Percentiles rank a stretch among this genome's conserved stretches.
These are phyloP conservation scores for Neotoma lepida DNA, from an alignment of 2,113 vertebrate genomes.

Conservation along the genomic window DNA sequence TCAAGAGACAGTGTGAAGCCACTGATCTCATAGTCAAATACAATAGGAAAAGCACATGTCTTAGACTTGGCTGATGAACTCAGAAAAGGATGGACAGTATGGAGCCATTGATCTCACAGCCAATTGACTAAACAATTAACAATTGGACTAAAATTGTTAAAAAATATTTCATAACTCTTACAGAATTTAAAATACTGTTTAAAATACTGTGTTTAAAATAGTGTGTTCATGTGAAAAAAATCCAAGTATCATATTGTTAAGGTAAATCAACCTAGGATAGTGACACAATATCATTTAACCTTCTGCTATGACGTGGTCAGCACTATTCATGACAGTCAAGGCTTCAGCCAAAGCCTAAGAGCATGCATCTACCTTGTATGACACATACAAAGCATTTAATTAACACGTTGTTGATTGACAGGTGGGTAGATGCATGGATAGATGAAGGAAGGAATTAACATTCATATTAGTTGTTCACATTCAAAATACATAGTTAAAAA, in stretches of 20 bases:
- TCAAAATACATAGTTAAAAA: neutral
- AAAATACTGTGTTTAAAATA: constrained; percentile 49
- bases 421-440: neutral
- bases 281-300: neutral
- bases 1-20: neutral
- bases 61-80: neutral
- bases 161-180: neutral
- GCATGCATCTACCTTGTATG: neutral
- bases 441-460: neutral
- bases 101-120: too few species aligned
- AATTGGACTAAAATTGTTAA: neutral
- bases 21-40: too few species aligned
- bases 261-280: neutral
- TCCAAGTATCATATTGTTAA: neutral
- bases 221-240: neutral
- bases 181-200: neutral
- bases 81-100: neutral
- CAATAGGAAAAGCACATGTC: neutral
- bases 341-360: neutral
- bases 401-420: neutral
- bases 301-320: too few species aligned
- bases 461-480: constrained; percentile 11
- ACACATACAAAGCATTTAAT: neutral
- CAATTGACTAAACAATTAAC: too few species aligned
- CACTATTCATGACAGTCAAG: neutral